Percentiles rank a stretch among this genome's conserved stretches.
phyloP scores from a whole-genome alignment of 2,113 vertebrate genomes.

The Edolisoma coerulescens region DNA sequence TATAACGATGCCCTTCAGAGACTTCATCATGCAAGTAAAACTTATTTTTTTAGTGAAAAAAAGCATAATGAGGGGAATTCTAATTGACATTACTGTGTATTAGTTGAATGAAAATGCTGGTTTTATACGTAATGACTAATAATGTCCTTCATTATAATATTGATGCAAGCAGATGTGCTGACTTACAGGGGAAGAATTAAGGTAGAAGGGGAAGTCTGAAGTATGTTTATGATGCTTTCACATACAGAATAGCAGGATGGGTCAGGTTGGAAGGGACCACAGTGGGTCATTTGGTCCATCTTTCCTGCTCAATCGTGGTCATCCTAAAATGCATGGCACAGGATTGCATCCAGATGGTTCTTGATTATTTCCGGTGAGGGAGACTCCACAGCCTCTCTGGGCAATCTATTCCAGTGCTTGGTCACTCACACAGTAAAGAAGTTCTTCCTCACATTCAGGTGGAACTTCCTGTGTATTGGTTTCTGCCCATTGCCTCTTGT shows the following conservation, averaged over 20 bases:
- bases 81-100: not conserved
- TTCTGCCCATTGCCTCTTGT: not conserved
- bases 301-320: fast-evolving
- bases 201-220: not conserved
- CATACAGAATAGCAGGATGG: not conserved
- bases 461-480: not conserved
- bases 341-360: not conserved
- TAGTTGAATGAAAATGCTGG: not conserved
- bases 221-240: not conserved
- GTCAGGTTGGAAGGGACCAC: not conserved
- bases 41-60: not conserved
- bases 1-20: not conserved
- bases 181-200: not conserved
- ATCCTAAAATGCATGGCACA: not conserved
- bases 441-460: not conserved
- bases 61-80: not conserved
- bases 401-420: not conserved
- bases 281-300: not conserved
- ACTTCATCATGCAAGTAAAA: not conserved
- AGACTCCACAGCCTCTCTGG: not conserved
- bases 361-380: not conserved
- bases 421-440: not conserved
- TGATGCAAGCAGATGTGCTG: not conserved
- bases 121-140: not conserved
- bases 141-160: not conserved